Base-by-base conservation (phyloP, 2,113 vertebrate species). In the Eulemur rufifrons region DNA sequence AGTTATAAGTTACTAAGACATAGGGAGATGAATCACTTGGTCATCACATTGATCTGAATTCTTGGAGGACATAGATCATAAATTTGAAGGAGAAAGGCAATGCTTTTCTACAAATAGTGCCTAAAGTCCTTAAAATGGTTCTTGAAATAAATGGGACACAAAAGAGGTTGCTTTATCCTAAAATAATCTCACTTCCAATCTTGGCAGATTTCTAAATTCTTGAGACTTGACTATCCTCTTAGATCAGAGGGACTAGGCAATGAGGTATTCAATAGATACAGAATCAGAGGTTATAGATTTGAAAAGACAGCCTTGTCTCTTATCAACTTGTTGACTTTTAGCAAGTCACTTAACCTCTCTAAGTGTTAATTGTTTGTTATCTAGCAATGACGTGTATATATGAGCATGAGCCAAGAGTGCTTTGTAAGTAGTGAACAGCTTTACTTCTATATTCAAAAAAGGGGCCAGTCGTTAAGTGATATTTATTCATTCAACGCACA, bases 1-100 rank as follows among this genome's bases (percentile, higher is more conserved):
- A 97, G 78, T 82, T 97, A 27, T 50, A 95, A 97, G 87, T 97
- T 87, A 97, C 68, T 93, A 83, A 93, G 94, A 94, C 73, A 80
- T 50, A 84, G 50, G 34, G 52, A 95, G 89, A 98, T 95, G 77
- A 95, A 89, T 97, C 90, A 94, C 63, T 91, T 82, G 71, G 93
- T 96, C 91, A 89, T 96, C 87, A 76, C 80, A 97, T 89, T 96
- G 95, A 97, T 97, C 92, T 95, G 78, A 93, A 94, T 97, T 97
- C 85, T 86, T 85, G 15, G 82, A 94, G 86, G 85, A 96, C 85
- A 96, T 23, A 93, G 64, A 96, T 93, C 74, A 89, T 95, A 83
- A 86, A 69, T 95, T 76, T 96, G 93, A 97, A 97, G 77, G 92
- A 96, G 73, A 95, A 96, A 91, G 17, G 37, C 69, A 86, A 78